phyloP scores from a whole-genome alignment of 2,888 invertebrate genomes.

The Philhelius pedissequus region DNA sequence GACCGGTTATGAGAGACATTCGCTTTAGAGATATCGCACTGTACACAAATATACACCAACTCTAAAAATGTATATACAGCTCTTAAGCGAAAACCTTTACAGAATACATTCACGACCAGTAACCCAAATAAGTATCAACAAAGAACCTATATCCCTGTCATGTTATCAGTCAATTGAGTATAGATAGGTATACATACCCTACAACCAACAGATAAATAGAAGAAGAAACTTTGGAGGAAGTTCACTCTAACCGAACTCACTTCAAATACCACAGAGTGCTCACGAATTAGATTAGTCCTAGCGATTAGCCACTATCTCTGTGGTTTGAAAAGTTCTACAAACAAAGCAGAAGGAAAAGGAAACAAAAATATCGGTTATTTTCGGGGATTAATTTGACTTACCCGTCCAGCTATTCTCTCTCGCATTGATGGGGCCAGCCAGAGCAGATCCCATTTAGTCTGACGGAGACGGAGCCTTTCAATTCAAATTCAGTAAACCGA shows the following conservation, averaged over 20 bases:
- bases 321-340: slow-evolving; percentile 6
- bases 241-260: neutral
- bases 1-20: too few species aligned
- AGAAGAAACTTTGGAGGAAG: neutral
- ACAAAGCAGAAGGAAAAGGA: neutral
- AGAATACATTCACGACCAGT: too few species aligned
- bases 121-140: too few species aligned
- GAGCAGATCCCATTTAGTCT: neutral
- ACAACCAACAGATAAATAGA: neutral
- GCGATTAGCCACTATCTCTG: slow-evolving; percentile 31
- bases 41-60: too few species aligned
- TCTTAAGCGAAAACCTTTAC: too few species aligned
- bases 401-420: neutral
- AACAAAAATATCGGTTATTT: neutral
- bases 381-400: slow-evolving; percentile 48
- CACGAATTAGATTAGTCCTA: slow-evolving; percentile 22
- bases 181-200: neutral
- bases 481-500: neutral
- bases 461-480: neutral
- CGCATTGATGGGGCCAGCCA: neutral
- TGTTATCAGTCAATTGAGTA: too few species aligned
- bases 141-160: too few species aligned
- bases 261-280: slow-evolving; percentile 11
- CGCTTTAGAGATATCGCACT: too few species aligned
- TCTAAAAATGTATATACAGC: too few species aligned